Base-by-base conservation (phyloP, 2,888 invertebrate species). In the Xestia c-nigrum region DNA sequence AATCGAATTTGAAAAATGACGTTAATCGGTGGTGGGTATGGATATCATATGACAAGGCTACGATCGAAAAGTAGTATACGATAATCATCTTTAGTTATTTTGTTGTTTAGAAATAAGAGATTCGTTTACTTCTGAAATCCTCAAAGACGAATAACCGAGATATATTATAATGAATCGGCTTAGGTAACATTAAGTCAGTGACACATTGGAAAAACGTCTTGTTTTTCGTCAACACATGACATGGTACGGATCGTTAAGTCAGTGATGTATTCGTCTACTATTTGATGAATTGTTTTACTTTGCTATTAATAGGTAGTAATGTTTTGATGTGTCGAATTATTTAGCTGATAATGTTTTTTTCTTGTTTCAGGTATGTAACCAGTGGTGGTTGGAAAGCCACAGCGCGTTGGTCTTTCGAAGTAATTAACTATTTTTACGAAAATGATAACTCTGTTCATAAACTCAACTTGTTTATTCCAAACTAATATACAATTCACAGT, bases 341-440 rank as follows among this genome's bases (percentile, higher is more conserved):
- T 72, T 74, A 71, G 9, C 31, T 83, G 38, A 76, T 83, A 38
- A 59, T 24, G n/a, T 5, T 4, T 38, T n/a, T 74, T 68, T 75
- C 0, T 78, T 71, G 78, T 84, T 84, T 50, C 84, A 84, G 84
- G 84, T 84, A 84, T 75, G 84, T 84, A 68, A 9, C n/a, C 21
- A 21, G n/a, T 7, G 5, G 3, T 46, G 7, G 19, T 9, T 50
- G 4, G 68, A n/a, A 43, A 14, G 4, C 9, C 10, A 7, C 21
- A 16, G 12, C 21, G 50, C 21, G 12, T 31, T 31, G 14, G 38
- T 12, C 0, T 38, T 24, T 31, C 16, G 50, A n/a, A n/a, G n/a
- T n/a, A n/a, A n/a, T n/a, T n/a, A n/a, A n/a, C n/a, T n/a, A n/a
- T n/a, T n/a, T n/a, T n/a, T n/a, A n/a, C n/a, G n/a, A n/a, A n/a